Evolutionary conservation across 2,113 vertebrate genomes (phyloP).

Genomic region (Oreochromis aureus): DNA sequence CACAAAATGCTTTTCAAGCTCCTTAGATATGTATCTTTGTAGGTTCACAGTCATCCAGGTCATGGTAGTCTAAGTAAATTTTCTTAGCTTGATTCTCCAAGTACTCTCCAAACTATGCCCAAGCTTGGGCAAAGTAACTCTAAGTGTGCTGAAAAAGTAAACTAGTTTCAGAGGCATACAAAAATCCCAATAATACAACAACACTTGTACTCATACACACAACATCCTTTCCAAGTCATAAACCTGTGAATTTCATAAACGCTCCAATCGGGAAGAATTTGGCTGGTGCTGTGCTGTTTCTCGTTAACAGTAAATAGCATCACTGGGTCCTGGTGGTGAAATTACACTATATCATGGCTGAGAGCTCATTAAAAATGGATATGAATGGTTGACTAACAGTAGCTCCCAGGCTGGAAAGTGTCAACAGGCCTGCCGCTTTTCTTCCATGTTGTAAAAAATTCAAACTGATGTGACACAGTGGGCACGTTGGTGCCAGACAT

Average conservation of each 20-base stretch:
- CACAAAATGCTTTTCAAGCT: background rate
- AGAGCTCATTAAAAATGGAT: constrained; percentile 73
- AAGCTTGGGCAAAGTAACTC: background rate
- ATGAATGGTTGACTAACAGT: constrained; percentile 66
- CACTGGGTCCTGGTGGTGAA: constrained; percentile 74
- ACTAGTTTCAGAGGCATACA: background rate
- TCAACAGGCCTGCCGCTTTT: constrained; percentile 48
- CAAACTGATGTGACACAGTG: constrained; percentile 67
- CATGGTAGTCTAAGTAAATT: background rate
- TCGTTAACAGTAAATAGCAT: constrained; percentile 78
- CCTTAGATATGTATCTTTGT: background rate
- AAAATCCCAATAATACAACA: background rate
- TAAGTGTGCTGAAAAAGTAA: background rate
- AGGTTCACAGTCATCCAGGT: background rate
- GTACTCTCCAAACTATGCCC: background rate
- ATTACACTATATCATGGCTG: constrained; percentile 79
- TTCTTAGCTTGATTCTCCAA: background rate
- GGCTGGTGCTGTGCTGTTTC: constrained; percentile 72
- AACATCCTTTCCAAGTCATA: constrained; percentile 79
- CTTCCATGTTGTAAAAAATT: constrained; percentile 67
- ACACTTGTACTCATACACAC: constrained; percentile 32
- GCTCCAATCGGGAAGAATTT: constrained; percentile 64
- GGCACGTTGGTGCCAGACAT: constrained; percentile 50
- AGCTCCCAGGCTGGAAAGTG: constrained; percentile 65
- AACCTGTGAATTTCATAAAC: constrained; percentile 57